A percentile compares a stretch with the other conserved stretches of the same genome.
phyloP scores from a whole-genome alignment of 1,140 invertebrate genomes.

The Polypedilum vanderplanki region DNA sequence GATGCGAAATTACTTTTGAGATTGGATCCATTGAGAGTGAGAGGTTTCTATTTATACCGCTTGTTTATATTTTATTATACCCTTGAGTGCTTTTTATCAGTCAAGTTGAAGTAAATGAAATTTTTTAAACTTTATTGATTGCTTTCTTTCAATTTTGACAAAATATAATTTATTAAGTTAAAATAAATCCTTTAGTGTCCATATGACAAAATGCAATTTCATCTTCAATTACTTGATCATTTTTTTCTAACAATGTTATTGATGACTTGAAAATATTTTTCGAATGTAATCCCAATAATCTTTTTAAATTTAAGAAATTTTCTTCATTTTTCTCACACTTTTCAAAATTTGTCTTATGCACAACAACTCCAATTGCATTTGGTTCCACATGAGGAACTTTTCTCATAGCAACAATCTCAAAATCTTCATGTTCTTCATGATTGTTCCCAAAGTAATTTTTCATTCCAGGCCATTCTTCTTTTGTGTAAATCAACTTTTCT shows the following conservation, averaged over 20 bases:
- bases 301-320: conserved; percentile 44
- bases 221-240: not conserved
- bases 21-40: too few relatives aligned
- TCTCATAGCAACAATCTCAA: conserved; percentile 47
- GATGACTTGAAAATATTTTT: not conserved
- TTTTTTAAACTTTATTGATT: too few relatives aligned
- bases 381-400: conserved; percentile 45
- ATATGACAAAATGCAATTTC: not conserved
- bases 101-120: too few relatives aligned
- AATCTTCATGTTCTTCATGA: conserved; percentile 35
- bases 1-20: not conserved
- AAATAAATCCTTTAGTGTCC: not conserved
- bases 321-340: conserved; percentile 46
- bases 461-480: conserved; percentile 43
- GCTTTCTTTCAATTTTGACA: too few relatives aligned
- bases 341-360: conserved; percentile 55
- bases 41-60: too few relatives aligned
- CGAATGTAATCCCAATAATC: not conserved
- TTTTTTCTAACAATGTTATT: not conserved
- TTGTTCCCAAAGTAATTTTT: conserved; percentile 37
- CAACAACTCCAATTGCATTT: conserved; percentile 47
- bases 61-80: too few relatives aligned
- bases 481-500: conserved; percentile 50
- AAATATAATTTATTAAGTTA: too few relatives aligned
- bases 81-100: too few relatives aligned